Percentiles rank a stretch among this genome's conserved stretches.
Evolutionary conservation across 2,113 vertebrate genomes (phyloP).

Genomic region (Ancistrus triradiatus): DNA sequence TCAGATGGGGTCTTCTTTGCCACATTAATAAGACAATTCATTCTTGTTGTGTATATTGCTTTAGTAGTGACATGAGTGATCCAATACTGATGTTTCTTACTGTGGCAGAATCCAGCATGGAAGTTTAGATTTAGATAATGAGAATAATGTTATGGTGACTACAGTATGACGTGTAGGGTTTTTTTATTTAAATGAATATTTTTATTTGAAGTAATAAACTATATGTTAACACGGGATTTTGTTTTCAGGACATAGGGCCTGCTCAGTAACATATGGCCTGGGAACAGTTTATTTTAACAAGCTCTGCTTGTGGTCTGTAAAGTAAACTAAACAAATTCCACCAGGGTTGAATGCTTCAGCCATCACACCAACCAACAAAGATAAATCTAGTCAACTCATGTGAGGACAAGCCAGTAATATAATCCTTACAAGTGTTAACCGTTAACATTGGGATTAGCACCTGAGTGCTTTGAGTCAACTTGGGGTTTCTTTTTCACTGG

Average conservation of each 20-base stretch:
- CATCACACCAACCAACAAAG: slow-evolving; percentile 38
- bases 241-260: slow-evolving; percentile 26
- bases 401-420: slow-evolving; percentile 47
- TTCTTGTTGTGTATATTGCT: no score
- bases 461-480: slow-evolving; percentile 46
- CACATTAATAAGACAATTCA: no score
- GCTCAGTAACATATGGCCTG: slow-evolving; percentile 46
- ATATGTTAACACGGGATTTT: slow-evolving; percentile 15
- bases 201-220: neutral
- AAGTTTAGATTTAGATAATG: no score
- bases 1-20: no score
- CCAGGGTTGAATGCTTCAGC: slow-evolving; percentile 36
- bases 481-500: slow-evolving; percentile 43
- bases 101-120: no score
- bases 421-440: slow-evolving; percentile 42
- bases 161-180: no score
- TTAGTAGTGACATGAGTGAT: no score
- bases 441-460: slow-evolving; percentile 42
- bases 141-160: no score
- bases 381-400: no score
- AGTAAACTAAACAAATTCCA: slow-evolving; percentile 50
- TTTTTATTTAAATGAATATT: no score
- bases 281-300: slow-evolving; percentile 48
- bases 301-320: slow-evolving; percentile 37
- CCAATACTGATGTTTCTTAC: no score